A percentile compares a stretch with the other conserved stretches of the same genome.
Evolutionary conservation across 2,888 invertebrate genomes (phyloP).

Genomic region (Cataglyphis livida): DNA sequence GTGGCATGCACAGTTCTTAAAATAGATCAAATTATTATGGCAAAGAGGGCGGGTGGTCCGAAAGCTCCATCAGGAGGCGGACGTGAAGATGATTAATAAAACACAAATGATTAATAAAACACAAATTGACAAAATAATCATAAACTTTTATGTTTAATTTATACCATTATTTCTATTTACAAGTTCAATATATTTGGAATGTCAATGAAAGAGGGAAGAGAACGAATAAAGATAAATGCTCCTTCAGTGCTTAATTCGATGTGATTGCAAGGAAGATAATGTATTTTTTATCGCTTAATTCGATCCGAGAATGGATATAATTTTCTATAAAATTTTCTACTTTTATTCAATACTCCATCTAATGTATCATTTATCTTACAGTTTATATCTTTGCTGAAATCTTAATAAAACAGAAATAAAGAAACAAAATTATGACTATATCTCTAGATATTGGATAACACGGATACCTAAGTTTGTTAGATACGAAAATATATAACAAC

Average conservation of each 20-base stretch:
- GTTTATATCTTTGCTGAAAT: neutral
- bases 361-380: neutral
- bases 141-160: slow-evolving; percentile 55
- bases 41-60: slow-evolving; percentile 98
- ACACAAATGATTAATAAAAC: slow-evolving; percentile 84
- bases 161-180: slow-evolving; percentile 89
- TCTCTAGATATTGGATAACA: too few relatives aligned
- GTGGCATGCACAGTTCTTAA: slow-evolving; percentile 97
- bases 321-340: slow-evolving; percentile 24
- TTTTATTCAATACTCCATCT: neutral
- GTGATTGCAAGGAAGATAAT: neutral
- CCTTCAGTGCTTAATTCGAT: neutral
- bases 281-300: neutral
- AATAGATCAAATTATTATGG: slow-evolving; percentile 99
- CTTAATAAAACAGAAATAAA: neutral
- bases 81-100: slow-evolving; percentile 88
- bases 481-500: too few relatives aligned
- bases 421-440: too few relatives aligned
- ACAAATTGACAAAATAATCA: neutral
- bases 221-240: slow-evolving; percentile 93
- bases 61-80: slow-evolving; percentile 90
- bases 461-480: too few relatives aligned
- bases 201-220: slow-evolving; percentile 92
- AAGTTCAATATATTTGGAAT: slow-evolving; percentile 93
- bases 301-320: neutral